Percentiles rank a stretch among this genome's conserved stretches.
These are phyloP conservation scores for Torymus auratus DNA, from an alignment of 2,888 invertebrate species.

Conservation along the genomic window DNA sequence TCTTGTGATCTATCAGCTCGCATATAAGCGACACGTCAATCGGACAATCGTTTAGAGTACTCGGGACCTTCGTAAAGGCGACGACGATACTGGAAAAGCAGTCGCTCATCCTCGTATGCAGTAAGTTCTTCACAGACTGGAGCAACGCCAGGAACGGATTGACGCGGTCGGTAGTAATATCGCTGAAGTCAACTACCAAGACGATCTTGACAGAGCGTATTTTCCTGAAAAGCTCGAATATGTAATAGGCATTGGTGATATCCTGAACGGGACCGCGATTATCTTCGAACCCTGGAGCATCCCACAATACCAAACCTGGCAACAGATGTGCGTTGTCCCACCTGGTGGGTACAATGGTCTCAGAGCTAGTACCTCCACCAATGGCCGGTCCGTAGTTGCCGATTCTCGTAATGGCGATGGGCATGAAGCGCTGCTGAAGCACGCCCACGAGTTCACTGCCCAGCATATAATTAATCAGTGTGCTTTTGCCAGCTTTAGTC, in stretches of 20 bases:
- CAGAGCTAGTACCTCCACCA: background rate
- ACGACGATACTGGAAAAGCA: conserved; percentile 11
- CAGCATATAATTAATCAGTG: background rate
- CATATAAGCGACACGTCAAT: too few species aligned
- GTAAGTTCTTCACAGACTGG: background rate
- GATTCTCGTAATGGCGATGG: background rate
- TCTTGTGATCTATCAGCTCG: too few species aligned
- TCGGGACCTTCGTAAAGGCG: conserved; percentile 38
- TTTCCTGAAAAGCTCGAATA: conserved; percentile 4
- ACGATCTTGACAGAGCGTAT: conserved; percentile 17
- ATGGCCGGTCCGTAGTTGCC: background rate
- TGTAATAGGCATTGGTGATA: conserved; percentile 31
- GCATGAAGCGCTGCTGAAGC: background rate
- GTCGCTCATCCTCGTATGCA: background rate
- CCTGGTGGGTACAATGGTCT: conserved; percentile 2
- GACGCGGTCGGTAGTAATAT: background rate
- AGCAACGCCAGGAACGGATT: background rate
- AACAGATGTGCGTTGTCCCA: background rate
- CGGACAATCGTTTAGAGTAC: background rate
- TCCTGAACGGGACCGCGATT: conserved; percentile 5
- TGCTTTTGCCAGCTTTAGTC: conserved; percentile 18
- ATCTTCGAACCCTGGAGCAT: background rate
- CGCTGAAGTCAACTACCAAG: conserved; percentile 21
- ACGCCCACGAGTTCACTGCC: background rate
- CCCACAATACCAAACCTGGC: conserved; percentile 5